These are phyloP conservation scores for Phoenicopterus ruber DNA, from an alignment of 2,113 vertebrate genomes.

Conservation along the genomic window DNA sequence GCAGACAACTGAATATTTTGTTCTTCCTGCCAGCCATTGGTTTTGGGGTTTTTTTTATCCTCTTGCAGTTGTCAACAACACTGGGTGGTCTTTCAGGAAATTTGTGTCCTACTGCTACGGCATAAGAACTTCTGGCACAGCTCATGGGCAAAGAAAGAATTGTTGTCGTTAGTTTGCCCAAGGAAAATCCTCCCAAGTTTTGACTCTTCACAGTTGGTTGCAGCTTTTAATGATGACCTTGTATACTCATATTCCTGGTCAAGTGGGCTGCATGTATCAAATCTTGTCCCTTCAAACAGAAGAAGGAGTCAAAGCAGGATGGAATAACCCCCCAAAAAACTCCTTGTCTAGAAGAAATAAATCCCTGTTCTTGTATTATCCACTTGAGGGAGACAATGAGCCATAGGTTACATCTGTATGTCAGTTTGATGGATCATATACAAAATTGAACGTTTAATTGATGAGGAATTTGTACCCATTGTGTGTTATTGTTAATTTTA, in stretches of 20 bases:
- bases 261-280: background rate
- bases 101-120: background rate
- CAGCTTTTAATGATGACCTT: background rate
- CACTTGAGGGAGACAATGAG: conserved; percentile 53
- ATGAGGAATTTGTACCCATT: background rate
- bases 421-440: background rate
- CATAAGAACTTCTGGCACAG: background rate
- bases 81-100: background rate
- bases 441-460: background rate
- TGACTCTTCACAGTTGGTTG: background rate
- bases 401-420: background rate
- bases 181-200: background rate
- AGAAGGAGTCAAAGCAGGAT: background rate
- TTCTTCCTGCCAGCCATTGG: background rate
- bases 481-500: background rate
- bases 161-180: background rate
- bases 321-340: background rate
- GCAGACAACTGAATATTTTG: background rate
- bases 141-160: background rate
- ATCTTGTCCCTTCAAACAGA: background rate
- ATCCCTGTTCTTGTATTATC: background rate
- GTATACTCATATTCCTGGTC: background rate
- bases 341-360: background rate
- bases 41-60: background rate
- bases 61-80: background rate